A percentile compares a stretch with the other conserved stretches of the same genome.
phyloP scores from a whole-genome alignment of 2,113 vertebrate species.

The Struthidea cinerea region DNA sequence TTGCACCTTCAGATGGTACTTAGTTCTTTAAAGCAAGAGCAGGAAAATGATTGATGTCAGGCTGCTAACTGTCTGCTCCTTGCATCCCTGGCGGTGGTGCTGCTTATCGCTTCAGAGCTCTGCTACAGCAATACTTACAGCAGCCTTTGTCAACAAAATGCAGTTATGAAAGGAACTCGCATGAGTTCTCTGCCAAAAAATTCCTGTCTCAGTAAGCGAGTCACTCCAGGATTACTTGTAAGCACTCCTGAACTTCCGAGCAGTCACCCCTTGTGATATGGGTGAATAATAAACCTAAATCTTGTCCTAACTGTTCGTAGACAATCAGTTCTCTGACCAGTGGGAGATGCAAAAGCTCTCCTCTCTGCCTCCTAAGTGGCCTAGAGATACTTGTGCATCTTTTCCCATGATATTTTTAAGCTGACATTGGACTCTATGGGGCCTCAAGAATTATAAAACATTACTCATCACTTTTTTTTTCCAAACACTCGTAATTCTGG shows the following conservation, averaged over 20 bases:
- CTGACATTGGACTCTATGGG: not conserved
- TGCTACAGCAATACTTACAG: not conserved
- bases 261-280: not conserved
- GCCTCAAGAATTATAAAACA: not conserved
- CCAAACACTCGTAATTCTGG: not conserved
- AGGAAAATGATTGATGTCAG: not conserved
- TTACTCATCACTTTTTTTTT: rapidly evolving
- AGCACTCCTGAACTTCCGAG: not conserved
- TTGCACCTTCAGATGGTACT: slow-evolving; percentile 37
- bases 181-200: not conserved
- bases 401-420: not conserved
- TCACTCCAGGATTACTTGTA: not conserved
- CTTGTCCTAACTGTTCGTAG: not conserved
- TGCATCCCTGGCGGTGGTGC: rapidly evolving
- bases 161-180: not conserved
- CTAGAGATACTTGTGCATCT: not conserved
- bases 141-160: slow-evolving; percentile 24
- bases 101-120: not conserved
- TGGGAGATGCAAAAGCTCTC: not conserved
- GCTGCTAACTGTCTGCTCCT: not conserved
- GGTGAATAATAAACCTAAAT: not conserved
- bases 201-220: not conserved
- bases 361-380: not conserved
- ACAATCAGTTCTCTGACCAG: not conserved
- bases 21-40: not conserved